phyloP scores from a whole-genome alignment of 1,140 invertebrate species.

The Notospermus geniculatus region DNA sequence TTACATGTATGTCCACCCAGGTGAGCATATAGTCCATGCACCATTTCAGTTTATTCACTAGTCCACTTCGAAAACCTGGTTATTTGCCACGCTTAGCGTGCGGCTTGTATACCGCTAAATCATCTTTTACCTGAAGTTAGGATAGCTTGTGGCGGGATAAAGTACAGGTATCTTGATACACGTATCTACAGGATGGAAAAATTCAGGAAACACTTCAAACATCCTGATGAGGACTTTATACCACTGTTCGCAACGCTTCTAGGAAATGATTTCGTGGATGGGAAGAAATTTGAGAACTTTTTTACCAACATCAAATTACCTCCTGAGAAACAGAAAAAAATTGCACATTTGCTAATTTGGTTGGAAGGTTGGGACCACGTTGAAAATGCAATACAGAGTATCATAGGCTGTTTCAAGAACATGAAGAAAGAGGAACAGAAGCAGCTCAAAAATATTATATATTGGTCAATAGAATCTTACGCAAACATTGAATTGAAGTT shows the following conservation, averaged over 20 bases:
- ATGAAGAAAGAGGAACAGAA: slow-evolving; percentile 31
- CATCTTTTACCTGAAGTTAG: slow-evolving; percentile 59
- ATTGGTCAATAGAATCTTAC: slow-evolving; percentile 37
- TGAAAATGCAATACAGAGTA: slow-evolving; percentile 66
- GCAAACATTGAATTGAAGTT: slow-evolving; percentile 20
- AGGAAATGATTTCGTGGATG: slow-evolving; percentile 83
- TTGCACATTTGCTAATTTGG: slow-evolving; percentile 72
- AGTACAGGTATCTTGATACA: slow-evolving; percentile 63
- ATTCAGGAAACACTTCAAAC: slow-evolving; percentile 66
- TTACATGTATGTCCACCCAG: no score
- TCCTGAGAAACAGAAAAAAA: slow-evolving; percentile 60
- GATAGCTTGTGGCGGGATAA: slow-evolving; percentile 22
- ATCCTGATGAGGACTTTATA: slow-evolving; percentile 65
- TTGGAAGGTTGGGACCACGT: slow-evolving; percentile 64
- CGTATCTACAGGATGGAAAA: slow-evolving; percentile 71
- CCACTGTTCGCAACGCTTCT: slow-evolving; percentile 77
- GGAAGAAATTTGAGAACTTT: slow-evolving; percentile 68
- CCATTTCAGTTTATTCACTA: no score
- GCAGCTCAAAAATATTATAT: slow-evolving; percentile 27
- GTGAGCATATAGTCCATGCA: no score
- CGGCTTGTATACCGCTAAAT: slow-evolving; percentile 74
- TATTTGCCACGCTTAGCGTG: no score
- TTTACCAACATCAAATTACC: slow-evolving; percentile 62
- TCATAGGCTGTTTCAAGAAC: slow-evolving; percentile 40
- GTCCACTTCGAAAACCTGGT: no score